Percentiles rank a stretch among this genome's conserved stretches.
Conservation (phyloP, 2,888 invertebrate species). For the Aphodius granarius region DNA sequence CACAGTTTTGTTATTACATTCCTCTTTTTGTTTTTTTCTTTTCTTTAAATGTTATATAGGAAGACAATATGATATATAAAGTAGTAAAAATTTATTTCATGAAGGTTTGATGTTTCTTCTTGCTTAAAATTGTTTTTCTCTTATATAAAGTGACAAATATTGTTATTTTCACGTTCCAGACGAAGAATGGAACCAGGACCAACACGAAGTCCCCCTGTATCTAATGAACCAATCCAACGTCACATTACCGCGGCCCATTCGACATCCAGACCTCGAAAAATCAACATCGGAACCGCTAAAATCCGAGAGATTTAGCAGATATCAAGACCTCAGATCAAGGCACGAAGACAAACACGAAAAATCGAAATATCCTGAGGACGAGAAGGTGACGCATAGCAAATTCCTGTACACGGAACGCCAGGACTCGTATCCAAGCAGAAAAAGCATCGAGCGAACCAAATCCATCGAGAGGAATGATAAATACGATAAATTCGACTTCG, state of each 20-base stretch:
- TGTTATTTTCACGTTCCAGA: constrained; percentile 57
- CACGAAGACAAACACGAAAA: constrained; percentile 33
- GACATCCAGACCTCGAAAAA: constrained; percentile 27
- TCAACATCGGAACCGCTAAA: constrained; percentile 46
- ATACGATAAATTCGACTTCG: constrained; percentile 27
- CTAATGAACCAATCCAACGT: constrained; percentile 62
- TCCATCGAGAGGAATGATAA: constrained; percentile 34
- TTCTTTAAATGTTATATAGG: no score
- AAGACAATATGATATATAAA: no score
- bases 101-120: no score
- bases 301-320: constrained; percentile 55
- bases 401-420: constrained; percentile 29
- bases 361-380: constrained; percentile 38
- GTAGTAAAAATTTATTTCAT: no score
- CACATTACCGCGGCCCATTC: constrained; percentile 44
- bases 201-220: constrained; percentile 59
- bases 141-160: constrained; percentile 1
- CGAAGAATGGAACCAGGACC: constrained; percentile 74
- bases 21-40: no score
- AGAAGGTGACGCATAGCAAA: constrained; percentile 49
- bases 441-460: constrained; percentile 41
- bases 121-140: no score
- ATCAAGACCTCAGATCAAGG: constrained; percentile 55
- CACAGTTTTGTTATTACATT: no score
- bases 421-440: constrained; percentile 27